Percentiles rank a stretch among this genome's conserved stretches.
Conservation (phyloP, 2,888 invertebrate species). For the Metacarcinus magister region DNA sequence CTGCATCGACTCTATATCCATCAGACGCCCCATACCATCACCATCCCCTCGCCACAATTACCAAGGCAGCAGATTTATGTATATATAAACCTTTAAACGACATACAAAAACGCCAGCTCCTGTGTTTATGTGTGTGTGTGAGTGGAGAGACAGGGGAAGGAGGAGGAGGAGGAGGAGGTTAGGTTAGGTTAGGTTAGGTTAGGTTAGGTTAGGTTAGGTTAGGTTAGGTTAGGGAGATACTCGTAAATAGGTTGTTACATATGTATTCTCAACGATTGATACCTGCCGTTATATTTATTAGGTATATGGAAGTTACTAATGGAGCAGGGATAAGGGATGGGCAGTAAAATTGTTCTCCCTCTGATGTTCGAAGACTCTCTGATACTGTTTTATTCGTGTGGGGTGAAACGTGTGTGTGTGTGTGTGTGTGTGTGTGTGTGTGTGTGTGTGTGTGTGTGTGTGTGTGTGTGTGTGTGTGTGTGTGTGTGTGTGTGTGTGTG, state of each 20-base stretch:
- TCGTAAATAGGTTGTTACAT: neutral
- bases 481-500: neutral
- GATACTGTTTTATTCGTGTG: neutral
- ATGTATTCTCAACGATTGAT: no score
- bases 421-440: no score
- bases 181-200: no score
- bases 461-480: conserved; percentile 2
- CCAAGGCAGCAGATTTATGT: no score
- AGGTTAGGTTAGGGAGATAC: neutral
- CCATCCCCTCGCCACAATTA: no score
- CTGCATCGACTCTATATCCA: no score
- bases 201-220: no score
- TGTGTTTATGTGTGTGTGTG: no score
- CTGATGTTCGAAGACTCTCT: neutral
- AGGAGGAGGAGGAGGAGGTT: neutral
- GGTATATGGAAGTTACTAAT: neutral
- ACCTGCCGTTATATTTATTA: no score
- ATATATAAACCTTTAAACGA: no score
- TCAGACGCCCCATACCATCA: no score
- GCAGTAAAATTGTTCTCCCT: neutral
- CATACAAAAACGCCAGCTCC: no score
- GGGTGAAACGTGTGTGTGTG: neutral
- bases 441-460: neutral
- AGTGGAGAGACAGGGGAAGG: neutral
- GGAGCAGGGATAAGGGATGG: neutral